Evolutionary conservation across 2,113 vertebrate genomes (phyloP).

Genomic region (Hepsetus odoe): DNA sequence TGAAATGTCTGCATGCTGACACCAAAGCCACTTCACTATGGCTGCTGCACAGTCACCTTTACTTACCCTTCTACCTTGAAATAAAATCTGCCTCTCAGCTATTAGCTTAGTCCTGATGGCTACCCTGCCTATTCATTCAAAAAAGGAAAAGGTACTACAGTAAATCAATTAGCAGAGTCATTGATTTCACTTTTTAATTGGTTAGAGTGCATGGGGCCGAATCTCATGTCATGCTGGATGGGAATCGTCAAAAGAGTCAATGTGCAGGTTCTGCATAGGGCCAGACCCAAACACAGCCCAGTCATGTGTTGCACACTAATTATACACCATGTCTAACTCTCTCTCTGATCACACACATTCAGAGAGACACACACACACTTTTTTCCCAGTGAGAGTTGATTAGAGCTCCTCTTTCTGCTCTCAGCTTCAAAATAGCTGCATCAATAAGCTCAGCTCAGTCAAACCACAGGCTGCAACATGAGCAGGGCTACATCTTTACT

Average conservation of each 20-base stretch:
- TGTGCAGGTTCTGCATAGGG: conserved; percentile 52
- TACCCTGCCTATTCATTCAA: conserved; percentile 52
- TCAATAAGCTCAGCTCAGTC: conserved; percentile 27
- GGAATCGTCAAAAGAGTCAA: conserved; percentile 59
- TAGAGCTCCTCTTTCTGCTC: conserved; percentile 32
- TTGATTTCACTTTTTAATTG: conserved; percentile 83
- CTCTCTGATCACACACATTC: conserved; percentile 54
- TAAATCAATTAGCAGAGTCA: conserved; percentile 78
- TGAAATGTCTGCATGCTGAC: background rate
- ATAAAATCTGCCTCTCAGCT: background rate
- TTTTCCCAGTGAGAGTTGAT: background rate
- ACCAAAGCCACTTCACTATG: conserved; percentile 25
- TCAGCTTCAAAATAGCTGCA: conserved; percentile 31
- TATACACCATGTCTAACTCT: conserved; percentile 65
- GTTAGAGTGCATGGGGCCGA: conserved; percentile 58
- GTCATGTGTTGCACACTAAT: conserved; percentile 74
- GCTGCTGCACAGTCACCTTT: background rate
- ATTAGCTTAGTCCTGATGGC: background rate
- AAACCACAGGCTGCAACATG: conserved; percentile 36
- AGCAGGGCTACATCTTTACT: conserved; percentile 29
- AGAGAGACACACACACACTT: conserved; percentile 59
- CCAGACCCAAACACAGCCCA: conserved; percentile 67
- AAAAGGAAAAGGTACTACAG: conserved; percentile 64
- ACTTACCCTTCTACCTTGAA: conserved; percentile 1
- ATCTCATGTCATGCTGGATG: conserved; percentile 46